phyloP scores from a whole-genome alignment of 2,113 vertebrate species.

The Galemys pyrenaicus region DNA sequence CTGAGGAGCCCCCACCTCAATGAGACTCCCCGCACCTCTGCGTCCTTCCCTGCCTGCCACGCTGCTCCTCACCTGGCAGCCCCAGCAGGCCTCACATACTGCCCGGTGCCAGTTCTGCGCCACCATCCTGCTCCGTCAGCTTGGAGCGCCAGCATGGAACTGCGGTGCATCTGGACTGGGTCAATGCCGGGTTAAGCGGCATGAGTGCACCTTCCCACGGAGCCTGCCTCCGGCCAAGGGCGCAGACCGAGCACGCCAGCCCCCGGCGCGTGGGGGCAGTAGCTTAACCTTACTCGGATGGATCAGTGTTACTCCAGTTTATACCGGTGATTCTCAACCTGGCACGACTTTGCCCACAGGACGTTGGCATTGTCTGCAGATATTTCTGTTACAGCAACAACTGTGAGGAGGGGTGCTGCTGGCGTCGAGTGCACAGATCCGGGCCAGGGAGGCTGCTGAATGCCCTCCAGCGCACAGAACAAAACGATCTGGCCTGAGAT shows the following conservation, averaged over 20 bases:
- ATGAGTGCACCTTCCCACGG: accelerated
- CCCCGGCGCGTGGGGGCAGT: accelerated
- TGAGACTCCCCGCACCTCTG: neutral
- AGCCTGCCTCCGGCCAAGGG: neutral
- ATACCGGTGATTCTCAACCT: neutral
- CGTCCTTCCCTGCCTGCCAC: neutral
- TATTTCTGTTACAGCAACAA: neutral
- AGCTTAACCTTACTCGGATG: neutral
- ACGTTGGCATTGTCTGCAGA: neutral
- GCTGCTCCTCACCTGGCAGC: neutral
- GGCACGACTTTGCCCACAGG: neutral
- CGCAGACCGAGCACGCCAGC: accelerated
- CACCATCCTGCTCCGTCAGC: neutral
- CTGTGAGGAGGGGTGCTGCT: neutral
- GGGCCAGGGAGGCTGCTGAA: neutral
- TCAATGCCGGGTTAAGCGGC: accelerated
- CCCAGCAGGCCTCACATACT: neutral
- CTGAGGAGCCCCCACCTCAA: accelerated
- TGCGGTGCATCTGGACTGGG: accelerated
- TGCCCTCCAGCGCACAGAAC: neutral
- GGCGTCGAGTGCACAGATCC: no score
- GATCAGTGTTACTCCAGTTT: neutral
- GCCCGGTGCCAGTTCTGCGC: no score
- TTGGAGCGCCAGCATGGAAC: accelerated
- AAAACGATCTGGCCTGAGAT: neutral